Conservation (phyloP, 2,888 invertebrate species). For the Zonitis immaculata region DNA sequence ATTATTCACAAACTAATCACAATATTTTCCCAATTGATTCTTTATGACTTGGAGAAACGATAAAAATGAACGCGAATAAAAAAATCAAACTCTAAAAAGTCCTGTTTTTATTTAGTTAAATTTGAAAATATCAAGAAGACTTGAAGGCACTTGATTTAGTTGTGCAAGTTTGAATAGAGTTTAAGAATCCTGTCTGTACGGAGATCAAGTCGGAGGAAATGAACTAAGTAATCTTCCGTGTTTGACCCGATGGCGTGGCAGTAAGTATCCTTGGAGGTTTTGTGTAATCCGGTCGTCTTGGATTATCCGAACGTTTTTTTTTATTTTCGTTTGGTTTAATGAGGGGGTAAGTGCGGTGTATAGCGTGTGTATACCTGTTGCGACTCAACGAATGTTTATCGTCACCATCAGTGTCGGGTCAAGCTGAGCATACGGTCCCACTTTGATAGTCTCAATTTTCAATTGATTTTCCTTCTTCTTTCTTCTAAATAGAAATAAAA, state of each 20-base stretch:
- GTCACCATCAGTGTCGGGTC: constrained; percentile 43
- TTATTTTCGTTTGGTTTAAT: constrained; percentile 28
- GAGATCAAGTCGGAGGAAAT: constrained; percentile 8
- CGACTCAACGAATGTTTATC: constrained; percentile 42
- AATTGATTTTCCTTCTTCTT: background rate
- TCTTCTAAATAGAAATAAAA: no score
- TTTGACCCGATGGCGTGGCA: constrained; percentile 14
- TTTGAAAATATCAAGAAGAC: no score
- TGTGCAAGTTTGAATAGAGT: background rate
- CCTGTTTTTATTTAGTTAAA: no score
- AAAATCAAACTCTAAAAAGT: no score
- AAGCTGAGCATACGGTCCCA: constrained; percentile 38
- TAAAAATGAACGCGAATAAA: no score
- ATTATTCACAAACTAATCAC: background rate
- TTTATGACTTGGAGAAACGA: no score
- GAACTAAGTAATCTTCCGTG: constrained; percentile 18
- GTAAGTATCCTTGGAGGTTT: constrained; percentile 24
- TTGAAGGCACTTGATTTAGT: background rate
- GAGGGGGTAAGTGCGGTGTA: constrained; percentile 31
- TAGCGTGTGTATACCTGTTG: constrained; percentile 44
- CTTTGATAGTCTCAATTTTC: constrained; percentile 9
- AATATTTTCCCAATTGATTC: no score
- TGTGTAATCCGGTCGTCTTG: constrained; percentile 29
- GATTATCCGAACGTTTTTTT: constrained; percentile 35
- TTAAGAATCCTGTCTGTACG: background rate